phyloP scores from a whole-genome alignment of 2,888 invertebrate genomes.

The Cistogaster globosa region DNA sequence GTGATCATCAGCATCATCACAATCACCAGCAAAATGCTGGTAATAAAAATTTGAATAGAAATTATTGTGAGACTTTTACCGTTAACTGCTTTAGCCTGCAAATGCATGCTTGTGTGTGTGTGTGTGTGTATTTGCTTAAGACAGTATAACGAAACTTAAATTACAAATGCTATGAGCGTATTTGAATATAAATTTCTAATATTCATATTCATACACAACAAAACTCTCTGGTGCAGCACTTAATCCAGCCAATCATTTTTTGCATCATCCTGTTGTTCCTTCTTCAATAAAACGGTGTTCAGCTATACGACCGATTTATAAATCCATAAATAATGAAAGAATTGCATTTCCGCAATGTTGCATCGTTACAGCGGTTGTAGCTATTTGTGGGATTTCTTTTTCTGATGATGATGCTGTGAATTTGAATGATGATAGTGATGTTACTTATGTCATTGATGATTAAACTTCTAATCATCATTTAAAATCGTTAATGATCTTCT shows the following conservation, averaged over 20 bases:
- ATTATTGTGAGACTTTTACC: conserved; percentile 80
- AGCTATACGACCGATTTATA: conserved; percentile 73
- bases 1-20: conserved; percentile 21
- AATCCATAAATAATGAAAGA: conserved; percentile 82
- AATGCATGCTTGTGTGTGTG: not conserved
- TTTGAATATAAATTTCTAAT: not conserved
- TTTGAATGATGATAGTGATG: conserved; percentile 18
- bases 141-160: conserved; percentile 5
- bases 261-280: conserved; percentile 21
- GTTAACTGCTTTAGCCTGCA: conserved; percentile 74
- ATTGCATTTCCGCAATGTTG: conserved; percentile 80
- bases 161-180: conserved; percentile 21
- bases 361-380: conserved; percentile 28
- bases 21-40: conserved; percentile 64
- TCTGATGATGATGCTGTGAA: not conserved
- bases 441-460: conserved; percentile 24
- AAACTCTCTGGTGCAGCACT: not conserved
- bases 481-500: too few relatives aligned
- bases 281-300: conserved; percentile 40
- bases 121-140: not conserved
- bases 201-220: not conserved
- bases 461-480: conserved; percentile 6
- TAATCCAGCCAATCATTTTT: not conserved
- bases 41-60: conserved; percentile 82
- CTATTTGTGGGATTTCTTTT: not conserved